phyloP scores from a whole-genome alignment of 1,140 invertebrate genomes.

The Parasteatoda tepidariorum region DNA sequence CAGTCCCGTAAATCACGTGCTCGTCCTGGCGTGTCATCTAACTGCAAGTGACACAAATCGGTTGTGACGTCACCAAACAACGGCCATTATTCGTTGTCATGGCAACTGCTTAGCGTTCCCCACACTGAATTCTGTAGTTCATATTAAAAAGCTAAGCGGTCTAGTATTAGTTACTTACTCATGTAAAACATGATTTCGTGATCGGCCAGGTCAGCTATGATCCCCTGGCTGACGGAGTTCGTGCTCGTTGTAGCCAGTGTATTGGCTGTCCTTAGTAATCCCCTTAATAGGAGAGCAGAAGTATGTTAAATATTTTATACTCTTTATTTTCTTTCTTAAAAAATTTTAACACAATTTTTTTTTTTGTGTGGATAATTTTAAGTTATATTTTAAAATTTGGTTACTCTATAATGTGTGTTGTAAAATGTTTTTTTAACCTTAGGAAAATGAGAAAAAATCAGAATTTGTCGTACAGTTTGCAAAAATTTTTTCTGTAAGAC shows the following conservation, averaged over 20 bases:
- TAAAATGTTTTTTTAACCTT: no score
- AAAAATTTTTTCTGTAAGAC: no score
- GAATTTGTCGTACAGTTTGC: no score
- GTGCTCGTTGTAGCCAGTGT: conserved; percentile 35
- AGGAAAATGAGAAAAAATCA: no score
- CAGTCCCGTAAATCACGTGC: conserved; percentile 24
- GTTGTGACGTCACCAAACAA: conserved; percentile 44
- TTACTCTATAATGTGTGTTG: no score
- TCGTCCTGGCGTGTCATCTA: conserved; percentile 40
- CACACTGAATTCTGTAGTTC: background rate
- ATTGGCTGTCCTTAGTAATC: conserved; percentile 11
- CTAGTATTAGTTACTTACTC: conserved; percentile 7
- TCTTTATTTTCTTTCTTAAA: background rate
- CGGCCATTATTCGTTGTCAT: conserved; percentile 34
- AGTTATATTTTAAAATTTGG: no score
- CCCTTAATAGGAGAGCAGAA: background rate
- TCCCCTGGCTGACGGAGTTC: conserved; percentile 33
- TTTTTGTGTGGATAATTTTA: no score
- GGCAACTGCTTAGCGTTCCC: conserved; percentile 2
- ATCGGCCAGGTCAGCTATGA: conserved; percentile 38
- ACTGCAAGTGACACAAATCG: conserved; percentile 43
- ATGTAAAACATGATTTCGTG: conserved; percentile 36
- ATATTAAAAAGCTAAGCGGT: conserved; percentile 13
- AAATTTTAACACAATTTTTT: background rate
- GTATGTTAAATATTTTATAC: background rate